These are phyloP conservation scores for Drosophila meridiana DNA, from an alignment of 2,888 invertebrate species.

Conservation along the genomic window DNA sequence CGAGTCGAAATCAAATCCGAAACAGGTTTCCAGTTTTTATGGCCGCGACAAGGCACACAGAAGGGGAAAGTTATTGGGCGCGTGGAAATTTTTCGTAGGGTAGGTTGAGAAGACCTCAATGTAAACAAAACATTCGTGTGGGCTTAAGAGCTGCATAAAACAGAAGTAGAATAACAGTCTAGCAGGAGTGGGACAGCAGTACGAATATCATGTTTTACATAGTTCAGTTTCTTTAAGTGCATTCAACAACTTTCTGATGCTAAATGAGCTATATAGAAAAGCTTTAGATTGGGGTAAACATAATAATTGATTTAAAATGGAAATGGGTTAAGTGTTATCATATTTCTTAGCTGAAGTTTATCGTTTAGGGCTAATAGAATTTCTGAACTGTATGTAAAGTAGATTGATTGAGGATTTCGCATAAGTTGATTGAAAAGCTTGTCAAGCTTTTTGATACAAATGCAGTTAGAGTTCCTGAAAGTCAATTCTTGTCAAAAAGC, in stretches of 20 bases:
- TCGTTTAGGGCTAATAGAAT: rapidly evolving
- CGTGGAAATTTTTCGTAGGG: constrained; percentile 46
- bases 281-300: not conserved
- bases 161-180: not conserved
- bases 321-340: not conserved
- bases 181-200: not conserved
- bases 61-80: constrained; percentile 54
- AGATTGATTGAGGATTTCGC: not conserved
- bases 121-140: constrained; percentile 1
- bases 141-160: not conserved
- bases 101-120: constrained; percentile 52
- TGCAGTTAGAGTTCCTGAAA: not conserved
- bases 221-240: not conserved
- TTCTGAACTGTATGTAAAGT: not conserved
- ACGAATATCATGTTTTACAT: not conserved
- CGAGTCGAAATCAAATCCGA: constrained; percentile 25
- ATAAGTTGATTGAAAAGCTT: not conserved
- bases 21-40: constrained; percentile 23
- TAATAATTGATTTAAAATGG: not conserved
- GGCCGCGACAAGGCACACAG: constrained; percentile 29
- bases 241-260: not conserved
- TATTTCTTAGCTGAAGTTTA: not conserved
- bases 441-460: not conserved
- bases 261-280: not conserved
- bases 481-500: not conserved